These are phyloP conservation scores for Potorous gilbertii DNA, from an alignment of 2,797 vertebrate genomes.

Conservation along the genomic window DNA sequence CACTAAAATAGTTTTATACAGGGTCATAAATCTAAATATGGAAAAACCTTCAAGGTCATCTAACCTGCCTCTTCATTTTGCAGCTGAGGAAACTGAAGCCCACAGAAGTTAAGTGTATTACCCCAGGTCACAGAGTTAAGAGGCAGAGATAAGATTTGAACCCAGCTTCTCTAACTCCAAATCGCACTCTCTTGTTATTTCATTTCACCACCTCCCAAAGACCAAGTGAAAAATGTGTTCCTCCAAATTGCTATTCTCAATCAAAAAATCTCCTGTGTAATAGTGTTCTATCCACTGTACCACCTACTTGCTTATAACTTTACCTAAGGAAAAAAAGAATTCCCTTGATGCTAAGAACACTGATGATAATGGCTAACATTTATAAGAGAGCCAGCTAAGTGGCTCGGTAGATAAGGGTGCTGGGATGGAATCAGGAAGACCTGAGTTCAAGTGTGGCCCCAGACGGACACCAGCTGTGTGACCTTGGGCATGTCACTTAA, in stretches of 20 bases:
- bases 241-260: neutral
- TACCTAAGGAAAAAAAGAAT: neutral
- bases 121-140: neutral
- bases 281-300: neutral
- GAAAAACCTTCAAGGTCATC: neutral
- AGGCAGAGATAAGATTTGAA: neutral
- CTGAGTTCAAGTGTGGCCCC: neutral
- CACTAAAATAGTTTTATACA: neutral
- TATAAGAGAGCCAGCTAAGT: neutral
- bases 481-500: too few relatives aligned
- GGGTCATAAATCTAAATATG: neutral
- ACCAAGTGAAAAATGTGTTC: neutral
- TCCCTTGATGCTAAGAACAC: neutral
- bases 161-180: neutral
- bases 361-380: neutral
- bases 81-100: neutral
- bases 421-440: neutral
- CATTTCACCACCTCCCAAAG: neutral
- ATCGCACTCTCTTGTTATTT: neutral
- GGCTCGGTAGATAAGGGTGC: neutral
- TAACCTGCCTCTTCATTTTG: neutral
- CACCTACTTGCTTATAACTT: neutral
- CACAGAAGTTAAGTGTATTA: neutral
- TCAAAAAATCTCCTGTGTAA: neutral
- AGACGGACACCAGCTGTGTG: too few relatives aligned